Conservation (phyloP, 2,888 invertebrate species). For the Buathra laborator region DNA sequence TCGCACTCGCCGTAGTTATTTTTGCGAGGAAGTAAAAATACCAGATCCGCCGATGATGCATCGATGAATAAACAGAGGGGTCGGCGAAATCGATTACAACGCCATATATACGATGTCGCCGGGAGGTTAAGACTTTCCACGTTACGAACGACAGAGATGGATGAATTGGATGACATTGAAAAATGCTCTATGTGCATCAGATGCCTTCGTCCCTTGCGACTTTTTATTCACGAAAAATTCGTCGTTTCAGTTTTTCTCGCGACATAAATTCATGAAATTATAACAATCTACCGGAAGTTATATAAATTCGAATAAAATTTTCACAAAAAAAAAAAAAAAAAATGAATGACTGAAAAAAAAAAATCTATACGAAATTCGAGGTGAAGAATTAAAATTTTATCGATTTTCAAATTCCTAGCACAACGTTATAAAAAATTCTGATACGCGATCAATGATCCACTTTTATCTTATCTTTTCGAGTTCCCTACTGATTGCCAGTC, state of each 20-base stretch:
- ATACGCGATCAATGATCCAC: not conserved
- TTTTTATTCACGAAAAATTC: not conserved
- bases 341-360: not conserved
- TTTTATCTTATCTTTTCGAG: not conserved
- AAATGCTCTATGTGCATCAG: not conserved
- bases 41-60: slow-evolving; percentile 40
- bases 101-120: slow-evolving; percentile 11
- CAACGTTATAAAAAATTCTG: not conserved
- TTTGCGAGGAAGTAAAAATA: slow-evolving; percentile 36
- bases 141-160: not conserved
- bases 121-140: slow-evolving; percentile 4
- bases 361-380: not conserved
- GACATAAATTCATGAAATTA: not conserved
- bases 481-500: not conserved
- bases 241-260: not conserved
- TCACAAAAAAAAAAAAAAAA: not conserved
- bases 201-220: not conserved
- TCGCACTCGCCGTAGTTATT: not conserved
- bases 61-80: slow-evolving; percentile 45
- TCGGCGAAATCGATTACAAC: slow-evolving; percentile 32
- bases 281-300: not conserved
- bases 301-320: not conserved
- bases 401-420: not conserved
- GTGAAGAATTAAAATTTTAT: not conserved
- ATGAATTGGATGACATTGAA: not conserved